Conservation (phyloP, 1,140 invertebrate species). For the Protaetia brevitarsis region DNA sequence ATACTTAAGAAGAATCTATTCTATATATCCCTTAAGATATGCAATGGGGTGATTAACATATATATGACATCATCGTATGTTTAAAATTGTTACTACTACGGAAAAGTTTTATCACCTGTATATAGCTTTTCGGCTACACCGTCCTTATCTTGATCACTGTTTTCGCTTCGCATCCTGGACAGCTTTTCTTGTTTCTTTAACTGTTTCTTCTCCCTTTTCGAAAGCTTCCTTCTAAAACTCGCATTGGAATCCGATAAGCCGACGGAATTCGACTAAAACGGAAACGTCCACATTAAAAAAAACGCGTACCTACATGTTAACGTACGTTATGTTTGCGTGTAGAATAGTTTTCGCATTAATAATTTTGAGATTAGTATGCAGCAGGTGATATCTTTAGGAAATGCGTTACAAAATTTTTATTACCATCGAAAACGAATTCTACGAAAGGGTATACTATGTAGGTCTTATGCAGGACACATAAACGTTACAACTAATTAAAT, state of each 20-base stretch:
- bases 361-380: neutral
- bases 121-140: conserved; percentile 91
- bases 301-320: no score
- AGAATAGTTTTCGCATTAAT: neutral
- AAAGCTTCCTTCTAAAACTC: conserved; percentile 85
- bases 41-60: no score
- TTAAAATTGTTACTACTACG: neutral
- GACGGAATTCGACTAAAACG: conserved; percentile 54
- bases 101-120: conserved; percentile 58
- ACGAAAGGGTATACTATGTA: neutral
- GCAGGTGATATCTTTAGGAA: neutral
- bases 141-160: conserved; percentile 74
- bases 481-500: neutral
- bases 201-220: conserved; percentile 98
- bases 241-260: conserved; percentile 60
- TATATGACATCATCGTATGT: neutral
- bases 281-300: conserved; percentile 14
- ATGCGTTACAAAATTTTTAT: neutral
- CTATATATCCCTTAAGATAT: no score
- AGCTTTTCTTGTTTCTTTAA: conserved; percentile 96
- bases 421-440: neutral
- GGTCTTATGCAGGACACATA: neutral
- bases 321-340: neutral
- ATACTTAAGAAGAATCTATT: no score
- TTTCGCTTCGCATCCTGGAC: conserved; percentile 75